A percentile compares a stretch with the other conserved stretches of the same genome.
Evolutionary conservation across 2,888 invertebrate species (phyloP).

Genomic region (Dromius quadrimaculatus): DNA sequence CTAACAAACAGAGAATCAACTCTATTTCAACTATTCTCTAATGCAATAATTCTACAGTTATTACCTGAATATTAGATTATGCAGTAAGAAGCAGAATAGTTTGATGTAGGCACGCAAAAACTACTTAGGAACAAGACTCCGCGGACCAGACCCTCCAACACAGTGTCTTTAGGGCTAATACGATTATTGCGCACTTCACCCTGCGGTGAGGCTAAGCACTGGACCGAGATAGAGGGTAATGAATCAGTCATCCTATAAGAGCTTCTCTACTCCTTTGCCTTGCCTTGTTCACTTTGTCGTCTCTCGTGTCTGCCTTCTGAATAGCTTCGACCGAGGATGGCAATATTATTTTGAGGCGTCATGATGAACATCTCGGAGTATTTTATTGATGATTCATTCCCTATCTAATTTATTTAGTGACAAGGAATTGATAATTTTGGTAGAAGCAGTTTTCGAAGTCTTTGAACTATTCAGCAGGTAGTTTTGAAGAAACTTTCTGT

Average conservation of each 20-base stretch:
- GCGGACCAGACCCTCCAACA: too few species aligned
- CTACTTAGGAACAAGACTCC: too few species aligned
- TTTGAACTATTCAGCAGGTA: too few species aligned
- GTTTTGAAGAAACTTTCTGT: too few species aligned
- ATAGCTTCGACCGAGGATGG: neutral
- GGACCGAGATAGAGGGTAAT: conserved; percentile 18
- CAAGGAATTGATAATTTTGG: neutral
- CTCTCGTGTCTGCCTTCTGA: neutral
- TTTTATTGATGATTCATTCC: neutral
- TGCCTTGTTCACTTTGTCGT: neutral
- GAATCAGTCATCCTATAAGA: conserved; percentile 15
- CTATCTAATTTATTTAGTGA: neutral
- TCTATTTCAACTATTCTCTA: too few species aligned
- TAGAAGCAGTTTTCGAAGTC: neutral
- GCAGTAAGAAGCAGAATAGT: too few species aligned
- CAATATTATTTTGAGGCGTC: neutral
- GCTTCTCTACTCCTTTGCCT: too few species aligned
- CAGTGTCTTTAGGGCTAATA: too few species aligned
- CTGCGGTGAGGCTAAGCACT: conserved; percentile 25
- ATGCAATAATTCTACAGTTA: too few species aligned
- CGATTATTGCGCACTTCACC: conserved; percentile 37
- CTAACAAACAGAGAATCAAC: too few species aligned
- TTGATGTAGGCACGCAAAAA: too few species aligned
- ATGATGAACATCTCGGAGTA: neutral
- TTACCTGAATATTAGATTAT: too few species aligned